Conservation (phyloP, 1,140 invertebrate genomes). For the Papilio polyxenes region DNA sequence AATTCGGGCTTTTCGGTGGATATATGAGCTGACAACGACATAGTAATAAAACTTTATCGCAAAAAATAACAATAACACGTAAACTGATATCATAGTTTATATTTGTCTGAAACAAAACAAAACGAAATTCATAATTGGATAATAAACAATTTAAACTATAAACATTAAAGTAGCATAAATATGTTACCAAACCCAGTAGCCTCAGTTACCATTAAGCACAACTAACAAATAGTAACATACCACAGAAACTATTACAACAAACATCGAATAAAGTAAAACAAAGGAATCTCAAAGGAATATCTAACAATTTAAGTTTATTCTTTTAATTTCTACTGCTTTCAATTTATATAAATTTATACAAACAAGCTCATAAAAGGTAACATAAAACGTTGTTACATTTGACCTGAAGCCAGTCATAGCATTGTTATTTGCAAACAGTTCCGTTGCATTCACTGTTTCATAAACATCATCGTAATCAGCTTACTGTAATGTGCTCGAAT, state of each 20-base stretch:
- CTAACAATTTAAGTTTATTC: too few relatives aligned
- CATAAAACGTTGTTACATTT: background rate
- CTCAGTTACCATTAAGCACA: too few relatives aligned
- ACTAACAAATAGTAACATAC: too few relatives aligned
- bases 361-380: background rate
- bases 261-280: too few relatives aligned
- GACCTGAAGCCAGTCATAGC: background rate
- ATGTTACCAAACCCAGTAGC: too few relatives aligned
- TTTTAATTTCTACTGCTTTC: too few relatives aligned
- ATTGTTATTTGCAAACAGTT: slow-evolving; percentile 2
- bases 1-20: too few relatives aligned
- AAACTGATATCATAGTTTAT: background rate
- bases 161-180: background rate
- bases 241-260: too few relatives aligned
- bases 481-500: background rate
- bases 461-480: background rate
- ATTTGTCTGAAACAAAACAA: slow-evolving; percentile 3
- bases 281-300: too few relatives aligned
- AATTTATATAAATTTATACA: too few relatives aligned
- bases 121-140: background rate
- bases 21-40: background rate
- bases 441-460: background rate
- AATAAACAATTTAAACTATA: background rate
- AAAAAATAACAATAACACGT: background rate
- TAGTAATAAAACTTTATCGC: background rate